These are phyloP conservation scores for Phyllostomus hastatus DNA, from an alignment of 2,113 vertebrate genomes.

Conservation along the genomic window DNA sequence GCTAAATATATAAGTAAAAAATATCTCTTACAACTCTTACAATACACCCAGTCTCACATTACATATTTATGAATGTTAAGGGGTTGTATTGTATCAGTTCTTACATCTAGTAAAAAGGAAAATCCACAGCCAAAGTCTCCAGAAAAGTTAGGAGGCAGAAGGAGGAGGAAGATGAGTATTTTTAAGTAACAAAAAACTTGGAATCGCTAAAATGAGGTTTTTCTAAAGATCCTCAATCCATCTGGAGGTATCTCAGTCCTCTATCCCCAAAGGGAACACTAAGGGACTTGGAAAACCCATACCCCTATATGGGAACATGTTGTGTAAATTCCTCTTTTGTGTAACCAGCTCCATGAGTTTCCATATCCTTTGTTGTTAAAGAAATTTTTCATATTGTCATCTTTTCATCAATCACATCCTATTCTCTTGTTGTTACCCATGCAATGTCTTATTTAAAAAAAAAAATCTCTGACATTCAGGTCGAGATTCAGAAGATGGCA, in stretches of 20 bases:
- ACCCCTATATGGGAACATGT: not conserved
- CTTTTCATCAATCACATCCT: not conserved
- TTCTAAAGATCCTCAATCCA: not conserved
- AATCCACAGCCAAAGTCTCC: not conserved
- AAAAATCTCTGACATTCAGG: not conserved
- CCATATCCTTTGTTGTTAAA: not conserved
- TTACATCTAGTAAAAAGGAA: not conserved
- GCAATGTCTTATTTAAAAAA: not conserved
- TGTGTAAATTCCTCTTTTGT: not conserved
- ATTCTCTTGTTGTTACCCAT: not conserved
- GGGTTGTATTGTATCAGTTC: not conserved
- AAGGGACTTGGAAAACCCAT: not conserved
- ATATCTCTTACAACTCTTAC: not conserved
- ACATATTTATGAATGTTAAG: not conserved
- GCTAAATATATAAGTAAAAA: not conserved
- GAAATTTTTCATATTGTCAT: not conserved
- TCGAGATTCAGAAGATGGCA: too few species aligned
- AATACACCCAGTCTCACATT: not conserved
- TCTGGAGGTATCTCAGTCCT: not conserved
- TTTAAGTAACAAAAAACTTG: not conserved
- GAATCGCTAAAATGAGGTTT: conserved; percentile 10
- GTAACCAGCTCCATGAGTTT: not conserved
- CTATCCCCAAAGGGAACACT: not conserved
- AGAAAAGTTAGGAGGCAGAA: not conserved
- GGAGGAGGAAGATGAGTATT: not conserved